Base-by-base conservation (phyloP, 92 coral and sea anemone species). In the Anthopleura xanthogrammica region DNA sequence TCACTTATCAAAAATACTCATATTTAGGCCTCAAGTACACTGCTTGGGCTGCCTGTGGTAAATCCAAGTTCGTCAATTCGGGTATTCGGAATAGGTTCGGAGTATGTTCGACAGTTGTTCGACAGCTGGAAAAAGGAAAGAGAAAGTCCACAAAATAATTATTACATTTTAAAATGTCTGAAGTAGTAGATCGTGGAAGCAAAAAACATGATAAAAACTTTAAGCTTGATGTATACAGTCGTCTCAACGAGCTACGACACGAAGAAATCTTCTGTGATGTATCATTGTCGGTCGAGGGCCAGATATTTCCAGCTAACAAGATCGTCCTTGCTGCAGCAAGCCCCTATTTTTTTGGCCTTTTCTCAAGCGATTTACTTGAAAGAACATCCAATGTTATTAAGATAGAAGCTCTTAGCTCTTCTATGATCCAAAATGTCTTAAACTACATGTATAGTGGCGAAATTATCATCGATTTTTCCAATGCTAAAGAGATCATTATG, bases 241-340 rank as follows among this genome's bases (percentile, higher is more conserved):
- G 76, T 5, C 85, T 86, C 16, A 81, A 86, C 57, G 71, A 42
- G 48, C 66, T 86, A 12, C 60, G 89, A 43, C 75, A 72, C 6
- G 71, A 82, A 12, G 72, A 58, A 2, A 72, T 46, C 23, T 74
- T 86, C 16, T 86, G 89, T 20, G 89, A 86, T 23, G 84, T 36
- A 2, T 65, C 60, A 7, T 40, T 86, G 24, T 36, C 52, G 58
- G 71, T 78, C 50, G 89, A 80, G 56, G 85, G 70, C 6, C 41
- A 55, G 23, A 55, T 76, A 4, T 64, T 54, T 29, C 76, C 85
- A 10, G 89, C 81, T 12, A 85, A 86, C 77, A 74, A 43, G 60
- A 72, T n/a, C 77, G 81, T 76, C 68, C 24, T 86, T 4, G 74
- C 84, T 20, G 89, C 86, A 20, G 89, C 86, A 2, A 86, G 89